These are phyloP conservation scores for Sebastes paucispinis DNA, from an alignment of 2,797 vertebrate species.

Conservation along the genomic window DNA sequence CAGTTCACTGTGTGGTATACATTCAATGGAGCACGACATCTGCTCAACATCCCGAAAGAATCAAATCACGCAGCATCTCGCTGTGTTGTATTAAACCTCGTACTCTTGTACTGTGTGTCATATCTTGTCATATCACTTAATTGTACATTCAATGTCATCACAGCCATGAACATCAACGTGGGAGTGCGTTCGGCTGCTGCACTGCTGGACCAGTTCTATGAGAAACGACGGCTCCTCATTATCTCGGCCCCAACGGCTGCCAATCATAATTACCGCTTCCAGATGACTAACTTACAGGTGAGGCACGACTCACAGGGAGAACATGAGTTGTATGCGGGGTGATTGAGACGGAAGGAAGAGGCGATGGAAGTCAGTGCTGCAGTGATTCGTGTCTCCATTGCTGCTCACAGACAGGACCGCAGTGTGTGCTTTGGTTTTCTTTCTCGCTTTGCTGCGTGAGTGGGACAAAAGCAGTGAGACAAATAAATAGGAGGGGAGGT, in stretches of 20 bases:
- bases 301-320: conserved; percentile 24
- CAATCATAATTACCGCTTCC: conserved; percentile 95
- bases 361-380: not conserved
- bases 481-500: not conserved
- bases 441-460: conserved; percentile 10
- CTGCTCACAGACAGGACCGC: not conserved
- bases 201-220: conserved; percentile 97
- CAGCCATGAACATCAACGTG: conserved; percentile 97
- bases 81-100: not conserved
- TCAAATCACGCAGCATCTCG: not conserved
- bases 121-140: conserved; percentile 2
- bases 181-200: conserved; percentile 91
- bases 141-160: conserved; percentile 40
- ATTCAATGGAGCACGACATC: not conserved
- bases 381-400: not conserved
- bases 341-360: not conserved
- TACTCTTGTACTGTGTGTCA: not conserved
- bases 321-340: not conserved
- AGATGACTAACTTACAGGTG: conserved; percentile 96
- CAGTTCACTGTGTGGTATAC: not conserved
- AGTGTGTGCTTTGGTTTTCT: not conserved
- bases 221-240: conserved; percentile 94
- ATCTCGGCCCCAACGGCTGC: conserved; percentile 95
- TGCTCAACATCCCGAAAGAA: not conserved
- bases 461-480: conserved; percentile 15